Evolutionary conservation across 2,888 invertebrate genomes (phyloP), one percentile per base, ranked within the genome.

Genomic region (Lasioglossum vierecki): DNA sequence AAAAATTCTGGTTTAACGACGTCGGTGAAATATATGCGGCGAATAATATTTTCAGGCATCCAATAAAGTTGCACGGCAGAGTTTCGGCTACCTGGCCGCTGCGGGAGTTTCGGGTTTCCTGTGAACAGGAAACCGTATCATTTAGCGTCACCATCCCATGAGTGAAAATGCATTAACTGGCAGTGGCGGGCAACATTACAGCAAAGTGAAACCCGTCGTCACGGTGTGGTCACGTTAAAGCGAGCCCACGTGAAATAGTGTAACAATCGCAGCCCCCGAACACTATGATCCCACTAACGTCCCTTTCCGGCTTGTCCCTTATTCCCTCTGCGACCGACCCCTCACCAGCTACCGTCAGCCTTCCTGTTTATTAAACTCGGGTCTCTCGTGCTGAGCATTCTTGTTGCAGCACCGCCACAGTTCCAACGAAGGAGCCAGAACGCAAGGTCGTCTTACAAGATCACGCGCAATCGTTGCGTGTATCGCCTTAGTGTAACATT

Each of bases 161-260:
- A 75, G 82, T 77, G 81, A 82, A 86, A 84, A 84, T 82, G 77
- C 79, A 75, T 88, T 82, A 84, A 84, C 73, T 78, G 84, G 76
- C 76, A 79, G 79, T 68, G 68, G 80, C 80, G 75, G 77, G 72
- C 81, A 71, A 88, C 80, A 79, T 81, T 82, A 80, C 66, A 82
- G 84, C 86, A 86, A 88, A 75, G 82, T 86, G 86, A 88, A 86
- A 88, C 77, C 76, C 80, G 74, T 63, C 77, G 86, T 88, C 82
- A 86, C 82, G 82, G 80, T 83, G 66, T 73, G 83, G 80, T 84
- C 75, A 30, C 72, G 76, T 86, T 88, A 84, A 88, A 87, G 82
- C 76, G 80, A 82, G 73, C 71, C 44, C 75, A n/a, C 70, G 63
- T 81, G 66, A 85, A 85, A 72, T 80, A 81, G 79, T 80, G 71